Base-by-base conservation (phyloP, 2,888 invertebrate genomes). In the Sturmia bella region DNA sequence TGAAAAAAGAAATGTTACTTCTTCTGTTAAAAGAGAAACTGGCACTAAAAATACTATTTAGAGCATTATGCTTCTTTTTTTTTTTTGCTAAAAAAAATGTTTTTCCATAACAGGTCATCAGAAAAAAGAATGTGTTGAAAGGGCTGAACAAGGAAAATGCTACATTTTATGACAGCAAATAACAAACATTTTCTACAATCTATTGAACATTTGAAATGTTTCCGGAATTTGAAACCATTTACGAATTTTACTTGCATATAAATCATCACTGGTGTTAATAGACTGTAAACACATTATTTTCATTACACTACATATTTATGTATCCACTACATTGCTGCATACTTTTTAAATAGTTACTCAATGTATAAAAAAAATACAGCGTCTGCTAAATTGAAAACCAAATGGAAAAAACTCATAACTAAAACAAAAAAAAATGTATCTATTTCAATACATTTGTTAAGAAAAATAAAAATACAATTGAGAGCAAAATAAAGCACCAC, bases 181-280 rank as follows among this genome's bases (percentile, higher is more conserved):
- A n/a, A 50, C 19, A 15, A 27, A 27, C 32, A 68, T 57, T 64
- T 76, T 76, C 75, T 52, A 61, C 77, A 64, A 74, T 63, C 43
- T 78, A 82, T 77, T 69, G 68, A 69, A 74, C 48, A 74, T 27
- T 61, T 61, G 43, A 69, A 74, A 78, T 82, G 59, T 82, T 82
- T 82, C 82, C 82, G 82, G 82, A 82, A 82, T 82, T 69, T 57
- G 77, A 82, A 78, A 82, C 82, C 82, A 59, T 74, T 74, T 61
- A 45, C 63, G 57, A 77, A 73, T 64, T 77, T 69, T 73, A 56
- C 70, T 74, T 78, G 59, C 64, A 74, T 78, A 78, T 45, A 59
- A 63, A 64, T 50, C 68, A 59, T 64, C 41, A 54, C 39, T 39
- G 70, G 64, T 82, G 74, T 82, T 82, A 82, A 64, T 82, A 82